Conservation (phyloP, 2,797 vertebrate species). For the Acanthis flammea region DNA sequence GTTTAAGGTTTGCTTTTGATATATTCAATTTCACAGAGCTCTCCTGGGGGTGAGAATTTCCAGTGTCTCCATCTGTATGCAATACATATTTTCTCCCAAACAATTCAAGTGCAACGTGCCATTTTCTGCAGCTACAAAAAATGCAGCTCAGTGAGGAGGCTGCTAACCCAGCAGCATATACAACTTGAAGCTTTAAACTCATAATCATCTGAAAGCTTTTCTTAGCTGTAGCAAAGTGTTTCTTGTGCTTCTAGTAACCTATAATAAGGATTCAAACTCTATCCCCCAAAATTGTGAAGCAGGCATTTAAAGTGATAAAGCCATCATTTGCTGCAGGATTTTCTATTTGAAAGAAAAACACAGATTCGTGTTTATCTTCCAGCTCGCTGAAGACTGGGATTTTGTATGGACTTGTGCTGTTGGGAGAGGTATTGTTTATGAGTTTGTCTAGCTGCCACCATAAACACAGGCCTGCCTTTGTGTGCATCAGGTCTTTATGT, state of each 20-base stretch:
- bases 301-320: neutral
- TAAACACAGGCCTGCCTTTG: neutral
- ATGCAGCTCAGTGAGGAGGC: neutral
- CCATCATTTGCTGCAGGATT: neutral
- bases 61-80: neutral
- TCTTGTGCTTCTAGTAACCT: constrained; percentile 22
- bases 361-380: neutral
- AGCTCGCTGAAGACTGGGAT: neutral
- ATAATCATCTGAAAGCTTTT: constrained; percentile 14
- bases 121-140: constrained; percentile 51
- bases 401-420: neutral
- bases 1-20: neutral
- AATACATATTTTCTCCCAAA: constrained; percentile 1
- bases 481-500: neutral
- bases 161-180: neutral
- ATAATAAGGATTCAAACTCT: constrained; percentile 25
- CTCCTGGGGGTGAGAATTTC: neutral
- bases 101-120: neutral
- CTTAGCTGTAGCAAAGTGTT: constrained; percentile 17
- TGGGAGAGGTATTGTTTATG: neutral
- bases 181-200: neutral
- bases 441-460: neutral
- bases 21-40: neutral
- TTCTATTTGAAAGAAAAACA: neutral
- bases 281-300: neutral